A percentile compares a stretch with the other conserved stretches of the same genome.
Evolutionary conservation across 2,113 vertebrate genomes (phyloP).

Genomic region (Coptodon rendalli): DNA sequence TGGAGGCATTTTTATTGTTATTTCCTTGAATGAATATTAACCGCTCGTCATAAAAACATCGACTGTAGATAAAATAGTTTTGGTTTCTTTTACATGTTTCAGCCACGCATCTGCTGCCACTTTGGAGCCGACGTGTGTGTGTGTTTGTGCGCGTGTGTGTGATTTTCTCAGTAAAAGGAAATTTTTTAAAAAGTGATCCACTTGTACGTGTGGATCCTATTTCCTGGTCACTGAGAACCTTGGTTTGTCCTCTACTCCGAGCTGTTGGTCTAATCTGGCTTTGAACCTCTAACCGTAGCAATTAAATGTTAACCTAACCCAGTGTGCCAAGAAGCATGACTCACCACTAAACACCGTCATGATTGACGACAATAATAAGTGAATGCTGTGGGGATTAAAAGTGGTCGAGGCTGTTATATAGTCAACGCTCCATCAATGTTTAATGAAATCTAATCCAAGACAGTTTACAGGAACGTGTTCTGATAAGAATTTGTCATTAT

Average conservation of each 20-base stretch:
- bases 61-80: not conserved
- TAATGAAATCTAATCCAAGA: not conserved
- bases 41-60: not conserved
- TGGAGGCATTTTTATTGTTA: not conserved
- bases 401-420: not conserved
- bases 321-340: constrained; percentile 8
- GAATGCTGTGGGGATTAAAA: not conserved
- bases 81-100: constrained; percentile 19
- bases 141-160: not conserved
- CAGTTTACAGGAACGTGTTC: not conserved
- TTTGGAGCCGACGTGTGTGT: not conserved
- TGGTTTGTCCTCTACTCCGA: constrained; percentile 11
- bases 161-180: constrained; percentile 44
- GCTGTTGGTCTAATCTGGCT: constrained; percentile 2
- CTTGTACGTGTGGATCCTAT: not conserved
- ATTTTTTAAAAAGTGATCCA: not conserved
- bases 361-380: constrained; percentile 19
- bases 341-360: not conserved
- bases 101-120: constrained; percentile 38
- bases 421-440: constrained; percentile 1
- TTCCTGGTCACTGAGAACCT: constrained; percentile 34
- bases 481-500: not conserved
- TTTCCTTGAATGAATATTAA: not conserved
- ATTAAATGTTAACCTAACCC: constrained; percentile 13
- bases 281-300: constrained; percentile 40